A percentile compares a stretch with the other conserved stretches of the same genome.
phyloP scores from a whole-genome alignment of 1,140 invertebrate genomes.

The Leptoteleia sp. region DNA sequence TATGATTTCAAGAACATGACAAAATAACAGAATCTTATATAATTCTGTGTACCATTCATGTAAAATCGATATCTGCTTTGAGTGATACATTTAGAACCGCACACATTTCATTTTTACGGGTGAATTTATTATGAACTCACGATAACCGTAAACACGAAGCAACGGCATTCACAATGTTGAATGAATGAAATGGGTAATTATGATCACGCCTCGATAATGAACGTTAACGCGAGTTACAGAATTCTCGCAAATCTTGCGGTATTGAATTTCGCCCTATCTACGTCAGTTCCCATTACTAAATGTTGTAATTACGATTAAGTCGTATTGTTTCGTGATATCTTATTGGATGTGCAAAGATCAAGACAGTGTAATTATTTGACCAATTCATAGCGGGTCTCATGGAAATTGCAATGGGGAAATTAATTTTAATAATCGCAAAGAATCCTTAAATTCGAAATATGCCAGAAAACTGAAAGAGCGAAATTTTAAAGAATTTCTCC shows the following conservation, averaged over 20 bases:
- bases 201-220: conserved; percentile 31
- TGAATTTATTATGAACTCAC: conserved; percentile 5
- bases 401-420: background rate
- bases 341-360: conserved; percentile 21
- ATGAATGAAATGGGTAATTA: conserved; percentile 51
- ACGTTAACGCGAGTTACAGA: conserved; percentile 39
- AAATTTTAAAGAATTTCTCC: too few species aligned
- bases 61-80: background rate
- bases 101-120: conserved; percentile 4
- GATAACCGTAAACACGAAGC: conserved; percentile 23
- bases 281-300: conserved; percentile 29
- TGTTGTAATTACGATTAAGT: conserved; percentile 48
- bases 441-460: too few species aligned
- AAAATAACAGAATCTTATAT: too few species aligned
- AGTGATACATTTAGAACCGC: background rate
- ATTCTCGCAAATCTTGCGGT: conserved; percentile 38
- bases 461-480: too few species aligned
- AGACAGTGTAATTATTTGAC: conserved; percentile 5
- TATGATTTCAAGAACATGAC: too few species aligned
- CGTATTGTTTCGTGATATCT: conserved; percentile 31
- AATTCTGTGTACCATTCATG: background rate
- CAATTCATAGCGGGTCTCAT: background rate
- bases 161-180: conserved; percentile 2
- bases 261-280: conserved; percentile 40
- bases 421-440: conserved; percentile 2